A percentile compares a stretch with the other conserved stretches of the same genome.
Conservation (phyloP, 1,140 invertebrate genomes). For the Teleogryllus occipitalis region DNA sequence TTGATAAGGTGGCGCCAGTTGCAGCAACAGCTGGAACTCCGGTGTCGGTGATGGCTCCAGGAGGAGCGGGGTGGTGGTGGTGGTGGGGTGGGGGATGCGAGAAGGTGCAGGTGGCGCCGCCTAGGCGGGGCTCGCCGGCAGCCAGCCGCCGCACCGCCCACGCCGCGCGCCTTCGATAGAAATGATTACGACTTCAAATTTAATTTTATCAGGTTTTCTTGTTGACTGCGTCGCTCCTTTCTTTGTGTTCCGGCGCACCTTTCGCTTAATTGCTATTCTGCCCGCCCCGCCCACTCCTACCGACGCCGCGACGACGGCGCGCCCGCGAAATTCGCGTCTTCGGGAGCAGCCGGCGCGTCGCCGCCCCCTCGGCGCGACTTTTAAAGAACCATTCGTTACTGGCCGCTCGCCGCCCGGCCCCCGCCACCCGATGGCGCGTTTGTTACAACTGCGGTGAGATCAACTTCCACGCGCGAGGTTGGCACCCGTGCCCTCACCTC, state of each 20-base stretch:
- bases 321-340: not conserved
- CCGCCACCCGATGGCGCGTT: not conserved
- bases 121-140: not conserved
- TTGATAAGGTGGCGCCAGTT: conserved; percentile 1
- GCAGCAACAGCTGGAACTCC: not conserved
- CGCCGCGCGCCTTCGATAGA: not conserved
- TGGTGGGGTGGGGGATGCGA: too few relatives aligned
- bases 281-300: not conserved
- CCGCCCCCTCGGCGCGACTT: not conserved
- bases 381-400: not conserved
- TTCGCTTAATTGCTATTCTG: not conserved
- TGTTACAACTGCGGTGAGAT: not conserved
- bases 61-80: not conserved
- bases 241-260: not conserved
- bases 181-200: not conserved
- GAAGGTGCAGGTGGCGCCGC: not conserved
- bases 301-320: too few relatives aligned
- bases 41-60: not conserved
- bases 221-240: not conserved
- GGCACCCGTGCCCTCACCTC: too few relatives aligned
- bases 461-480: not conserved
- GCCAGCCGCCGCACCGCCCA: not conserved
- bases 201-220: not conserved
- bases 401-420: too few relatives aligned
- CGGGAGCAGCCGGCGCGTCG: too few relatives aligned